Conservation (phyloP, 2,113 vertebrate species). For the Macrotis lagotis region DNA sequence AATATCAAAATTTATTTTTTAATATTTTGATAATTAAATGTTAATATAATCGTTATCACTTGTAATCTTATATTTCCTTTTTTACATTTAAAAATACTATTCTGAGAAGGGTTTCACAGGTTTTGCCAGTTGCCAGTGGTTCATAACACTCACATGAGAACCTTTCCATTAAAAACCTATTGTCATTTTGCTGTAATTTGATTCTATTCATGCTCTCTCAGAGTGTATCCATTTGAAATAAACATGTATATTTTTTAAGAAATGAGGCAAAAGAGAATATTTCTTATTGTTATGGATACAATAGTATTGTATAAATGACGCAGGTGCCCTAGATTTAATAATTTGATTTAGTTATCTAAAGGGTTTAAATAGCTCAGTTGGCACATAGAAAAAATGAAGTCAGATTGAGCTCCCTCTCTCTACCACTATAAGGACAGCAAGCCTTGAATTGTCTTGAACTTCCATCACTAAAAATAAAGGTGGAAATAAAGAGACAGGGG, state of each 20-base stretch:
- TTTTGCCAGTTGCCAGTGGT: neutral
- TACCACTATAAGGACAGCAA: slow-evolving; percentile 3
- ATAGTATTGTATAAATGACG: neutral
- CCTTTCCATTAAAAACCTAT: neutral
- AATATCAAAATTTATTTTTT: neutral
- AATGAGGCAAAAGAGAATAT: neutral
- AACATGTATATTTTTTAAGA: neutral
- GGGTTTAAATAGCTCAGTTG: slow-evolving; percentile 2
- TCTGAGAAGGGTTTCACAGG: neutral
- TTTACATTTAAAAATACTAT: slow-evolving; percentile 12
- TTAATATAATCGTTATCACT: neutral
- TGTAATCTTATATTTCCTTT: neutral
- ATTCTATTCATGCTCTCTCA: neutral
- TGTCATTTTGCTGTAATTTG: neutral
- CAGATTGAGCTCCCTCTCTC: slow-evolving; percentile 4
- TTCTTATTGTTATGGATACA: neutral
- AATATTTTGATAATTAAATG: neutral
- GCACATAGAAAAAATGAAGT: neutral
- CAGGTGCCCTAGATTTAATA: neutral
- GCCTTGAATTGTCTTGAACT: neutral
- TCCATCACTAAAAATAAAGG: slow-evolving; percentile 49
- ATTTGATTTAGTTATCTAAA: neutral
- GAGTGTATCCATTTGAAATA: neutral
- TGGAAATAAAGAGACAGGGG: neutral
- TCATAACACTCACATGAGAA: neutral